Conservation (phyloP, 2,797 vertebrate genomes). For the Ptychobarbus kaznakovi region DNA sequence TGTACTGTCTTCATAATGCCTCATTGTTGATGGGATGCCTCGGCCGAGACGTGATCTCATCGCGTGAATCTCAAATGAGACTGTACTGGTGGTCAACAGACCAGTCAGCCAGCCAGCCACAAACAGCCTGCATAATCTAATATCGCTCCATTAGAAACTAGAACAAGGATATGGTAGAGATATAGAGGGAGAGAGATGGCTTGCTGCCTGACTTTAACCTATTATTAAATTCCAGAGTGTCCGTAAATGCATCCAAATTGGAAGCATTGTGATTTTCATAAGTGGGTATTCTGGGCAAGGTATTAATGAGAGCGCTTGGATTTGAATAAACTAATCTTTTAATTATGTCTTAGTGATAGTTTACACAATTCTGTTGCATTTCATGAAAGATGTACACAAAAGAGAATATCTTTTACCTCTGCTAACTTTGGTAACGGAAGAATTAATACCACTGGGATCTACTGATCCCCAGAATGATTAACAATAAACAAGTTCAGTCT, state of each 20-base stretch:
- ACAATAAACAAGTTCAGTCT: constrained; percentile 25
- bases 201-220: constrained; percentile 8
- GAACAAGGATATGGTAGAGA: constrained; percentile 72
- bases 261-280: constrained; percentile 16
- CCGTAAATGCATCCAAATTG: constrained; percentile 23
- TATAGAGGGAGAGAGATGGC: constrained; percentile 10
- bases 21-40: constrained; percentile 77
- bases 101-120: constrained; percentile 74
- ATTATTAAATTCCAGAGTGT: constrained; percentile 13
- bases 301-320: constrained; percentile 21
- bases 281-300: constrained; percentile 24
- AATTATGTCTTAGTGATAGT: background rate
- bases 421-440: background rate
- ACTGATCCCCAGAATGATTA: constrained; percentile 27
- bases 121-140: constrained; percentile 83
- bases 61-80: constrained; percentile 74
- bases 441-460: background rate
- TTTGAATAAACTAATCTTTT: background rate
- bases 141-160: constrained; percentile 81
- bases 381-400: constrained; percentile 4
- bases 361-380: background rate
- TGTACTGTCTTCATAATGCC: constrained; percentile 73
- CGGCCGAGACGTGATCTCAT: constrained; percentile 85
- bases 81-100: constrained; percentile 62
- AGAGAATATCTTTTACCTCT: background rate